Base-by-base conservation (phyloP, 2,888 invertebrate genomes). In the Orthonevra nobilis region DNA sequence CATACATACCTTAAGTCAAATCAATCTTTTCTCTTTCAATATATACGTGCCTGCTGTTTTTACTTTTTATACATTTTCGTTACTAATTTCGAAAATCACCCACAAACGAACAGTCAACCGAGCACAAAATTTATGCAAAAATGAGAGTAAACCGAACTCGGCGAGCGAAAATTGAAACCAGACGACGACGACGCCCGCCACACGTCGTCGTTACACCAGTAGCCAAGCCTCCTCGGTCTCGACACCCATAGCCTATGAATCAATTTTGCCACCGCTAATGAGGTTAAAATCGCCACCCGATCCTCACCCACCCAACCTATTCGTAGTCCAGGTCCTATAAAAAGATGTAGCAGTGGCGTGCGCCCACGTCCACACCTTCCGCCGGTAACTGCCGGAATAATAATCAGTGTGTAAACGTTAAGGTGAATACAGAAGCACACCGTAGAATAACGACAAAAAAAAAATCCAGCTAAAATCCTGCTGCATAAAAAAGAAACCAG, bases 301-400 rank as follows among this genome's bases (percentile, higher is more conserved):
- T 54, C 58, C 58, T 58, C 70, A 72, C 70, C 79, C 79, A 34
- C 58, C 5, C 14, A 19, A 14, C 48, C 9, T n/a, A n/a, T n/a
- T n/a, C n/a, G n/a, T n/a, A n/a, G n/a, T n/a, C n/a, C n/a, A n/a
- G n/a, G n/a, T n/a, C n/a, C n/a, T n/a, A n/a, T n/a, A n/a, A n/a
- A n/a, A n/a, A n/a, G n/a, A n/a, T n/a, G n/a, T n/a, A n/a, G n/a
- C n/a, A n/a, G 26, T 56, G 61, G 66, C 79, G 72, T 66, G 79
- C 79, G 72, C 79, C 79, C 66, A 79, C 79, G 48, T 79, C 79
- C 73, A 73, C 79, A 79, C 79, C 79, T 79, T 79, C 68, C 56
- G 54, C 56, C 60, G 66, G 61, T 36, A 73, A 79, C 79, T 61
- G 56, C 61, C 73, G 60, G 79, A 79, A 79, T 79, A 79, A 73